Conservation (phyloP, 1,140 invertebrate species). For the Drosophila sechellia region DNA sequence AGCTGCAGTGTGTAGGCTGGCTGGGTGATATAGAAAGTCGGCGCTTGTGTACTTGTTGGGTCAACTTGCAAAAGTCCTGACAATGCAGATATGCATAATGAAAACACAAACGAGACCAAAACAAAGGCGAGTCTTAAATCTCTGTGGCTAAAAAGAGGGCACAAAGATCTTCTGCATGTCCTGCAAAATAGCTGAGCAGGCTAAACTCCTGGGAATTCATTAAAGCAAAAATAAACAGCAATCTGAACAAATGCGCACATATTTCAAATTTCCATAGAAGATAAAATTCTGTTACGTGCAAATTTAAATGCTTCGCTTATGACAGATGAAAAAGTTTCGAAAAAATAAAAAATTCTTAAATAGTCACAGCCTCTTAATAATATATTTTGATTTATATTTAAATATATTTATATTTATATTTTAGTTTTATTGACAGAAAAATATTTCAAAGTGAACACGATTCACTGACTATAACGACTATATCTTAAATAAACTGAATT, state of each 20-base stretch:
- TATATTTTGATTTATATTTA: no score
- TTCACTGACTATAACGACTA: no score
- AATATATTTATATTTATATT: no score
- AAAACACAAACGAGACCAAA: conserved; percentile 15
- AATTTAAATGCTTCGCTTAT: neutral
- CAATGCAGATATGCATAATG: conserved; percentile 43
- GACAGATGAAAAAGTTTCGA: conserved; percentile 17
- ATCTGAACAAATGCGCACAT: neutral
- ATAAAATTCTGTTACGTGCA: neutral
- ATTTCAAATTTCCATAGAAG: conserved; percentile 2
- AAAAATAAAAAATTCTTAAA: neutral
- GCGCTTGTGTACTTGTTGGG: conserved; percentile 23
- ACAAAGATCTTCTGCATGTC: neutral
- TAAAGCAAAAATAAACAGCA: conserved; percentile 10
- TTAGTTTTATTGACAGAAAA: no score
- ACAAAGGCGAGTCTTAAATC: conserved; percentile 27
- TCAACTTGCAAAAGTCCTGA: conserved; percentile 41
- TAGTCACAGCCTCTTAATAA: no score
- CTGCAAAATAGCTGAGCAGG: conserved; percentile 23
- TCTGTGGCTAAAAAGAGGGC: conserved; percentile 5
- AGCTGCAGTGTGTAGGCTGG: conserved; percentile 18
- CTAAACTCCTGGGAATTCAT: conserved; percentile 7
- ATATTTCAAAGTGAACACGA: no score
- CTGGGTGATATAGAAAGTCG: conserved; percentile 23
- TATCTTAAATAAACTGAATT: no score